Conservation (phyloP, 1,140 invertebrate genomes). For the Aphaenogaster floridana region DNA sequence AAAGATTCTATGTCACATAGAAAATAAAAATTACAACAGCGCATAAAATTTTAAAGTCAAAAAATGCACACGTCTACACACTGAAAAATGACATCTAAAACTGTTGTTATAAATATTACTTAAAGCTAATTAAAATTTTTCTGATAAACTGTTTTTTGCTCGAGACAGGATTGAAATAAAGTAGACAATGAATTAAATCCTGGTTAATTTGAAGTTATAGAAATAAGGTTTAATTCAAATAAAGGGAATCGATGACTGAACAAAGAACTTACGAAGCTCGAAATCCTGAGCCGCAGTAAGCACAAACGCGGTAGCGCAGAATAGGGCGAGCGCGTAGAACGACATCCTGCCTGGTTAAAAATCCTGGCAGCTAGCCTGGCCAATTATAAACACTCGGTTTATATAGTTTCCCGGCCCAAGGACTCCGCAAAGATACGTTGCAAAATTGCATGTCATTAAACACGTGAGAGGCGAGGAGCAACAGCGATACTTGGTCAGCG, state of each 20-base stretch:
- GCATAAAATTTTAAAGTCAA: not conserved
- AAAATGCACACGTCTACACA: not conserved
- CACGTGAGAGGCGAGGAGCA: conserved; percentile 75
- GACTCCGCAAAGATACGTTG: conserved; percentile 83
- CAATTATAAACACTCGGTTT: conserved; percentile 84
- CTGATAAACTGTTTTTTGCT: not conserved
- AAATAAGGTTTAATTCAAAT: not conserved
- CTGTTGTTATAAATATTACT: not conserved
- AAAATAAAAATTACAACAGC: not conserved
- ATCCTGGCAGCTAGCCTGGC: conserved; percentile 76
- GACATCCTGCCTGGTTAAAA: conserved; percentile 76
- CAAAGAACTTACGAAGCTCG: conserved; percentile 80
- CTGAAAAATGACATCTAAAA: not conserved
- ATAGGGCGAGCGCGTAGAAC: conserved; percentile 61
- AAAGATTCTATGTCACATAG: not conserved
- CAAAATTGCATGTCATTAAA: conserved; percentile 87
- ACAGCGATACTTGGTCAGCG: not conserved
- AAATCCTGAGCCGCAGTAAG: conserved; percentile 72
- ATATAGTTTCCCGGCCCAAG: conserved; percentile 86
- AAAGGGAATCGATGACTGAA: conserved; percentile 19
- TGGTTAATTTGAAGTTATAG: not conserved
- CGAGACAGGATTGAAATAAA: not conserved
- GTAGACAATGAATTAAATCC: not conserved
- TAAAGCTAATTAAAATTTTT: not conserved
- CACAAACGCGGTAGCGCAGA: conserved; percentile 70